These are phyloP conservation scores for Xiphorhynchus erythropygius DNA, from an alignment of 2,797 vertebrate species.

Conservation along the genomic window DNA sequence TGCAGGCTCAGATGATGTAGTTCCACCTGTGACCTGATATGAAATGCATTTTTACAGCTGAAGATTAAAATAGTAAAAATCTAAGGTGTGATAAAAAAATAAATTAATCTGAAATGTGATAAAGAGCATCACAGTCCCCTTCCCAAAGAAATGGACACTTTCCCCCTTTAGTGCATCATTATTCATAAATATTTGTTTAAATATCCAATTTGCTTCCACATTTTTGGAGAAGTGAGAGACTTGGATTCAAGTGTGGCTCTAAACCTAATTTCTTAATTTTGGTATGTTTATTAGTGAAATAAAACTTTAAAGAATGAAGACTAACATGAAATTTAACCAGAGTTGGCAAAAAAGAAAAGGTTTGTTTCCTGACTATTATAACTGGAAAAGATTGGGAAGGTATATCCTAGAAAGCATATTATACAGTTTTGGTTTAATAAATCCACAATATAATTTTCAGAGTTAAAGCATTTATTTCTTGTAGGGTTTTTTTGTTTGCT, in stretches of 20 bases:
- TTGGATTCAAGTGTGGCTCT: not conserved
- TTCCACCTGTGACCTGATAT: not conserved
- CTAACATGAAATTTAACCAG: rapidly evolving
- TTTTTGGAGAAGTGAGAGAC: not conserved
- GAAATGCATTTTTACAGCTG: not conserved
- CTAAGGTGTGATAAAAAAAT: not conserved
- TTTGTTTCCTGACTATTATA: not conserved
- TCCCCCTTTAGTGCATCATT: rapidly evolving
- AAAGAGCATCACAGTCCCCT: not conserved
- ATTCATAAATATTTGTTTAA: not conserved
- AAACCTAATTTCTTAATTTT: not conserved
- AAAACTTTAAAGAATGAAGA: not conserved
- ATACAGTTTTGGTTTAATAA: not conserved
- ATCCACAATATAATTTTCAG: not conserved
- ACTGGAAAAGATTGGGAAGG: not conserved
- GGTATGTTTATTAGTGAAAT: rapidly evolving
- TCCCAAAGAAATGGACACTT: not conserved
- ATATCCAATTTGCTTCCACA: not conserved
- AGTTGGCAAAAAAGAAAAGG: not conserved
- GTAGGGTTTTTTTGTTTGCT: rapidly evolving
- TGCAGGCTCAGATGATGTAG: not conserved
- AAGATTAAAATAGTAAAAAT: not conserved
- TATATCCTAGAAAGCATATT: not conserved
- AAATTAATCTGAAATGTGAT: not conserved
- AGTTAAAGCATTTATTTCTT: not conserved